Percentiles rank a stretch among this genome's conserved stretches.
Evolutionary conservation across 2,797 vertebrate species (phyloP).

Genomic region (Alauda arvensis): DNA sequence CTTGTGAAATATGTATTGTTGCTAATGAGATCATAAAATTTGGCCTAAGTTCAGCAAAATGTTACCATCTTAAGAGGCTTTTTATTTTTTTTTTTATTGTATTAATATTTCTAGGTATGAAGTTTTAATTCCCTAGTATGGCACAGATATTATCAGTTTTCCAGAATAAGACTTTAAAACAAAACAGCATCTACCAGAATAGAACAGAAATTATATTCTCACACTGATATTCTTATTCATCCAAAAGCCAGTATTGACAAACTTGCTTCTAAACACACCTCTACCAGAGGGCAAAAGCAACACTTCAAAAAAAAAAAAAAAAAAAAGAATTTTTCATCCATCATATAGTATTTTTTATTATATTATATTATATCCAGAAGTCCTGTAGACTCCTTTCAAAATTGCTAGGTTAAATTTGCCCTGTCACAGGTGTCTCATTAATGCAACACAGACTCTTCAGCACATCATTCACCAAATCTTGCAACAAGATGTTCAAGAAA

Average conservation of each 20-base stretch:
- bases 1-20: not conserved
- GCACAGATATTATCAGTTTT: not conserved
- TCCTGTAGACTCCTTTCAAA: not conserved
- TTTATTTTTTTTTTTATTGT: not conserved
- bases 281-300: not conserved
- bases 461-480: not conserved
- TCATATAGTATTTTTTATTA: not conserved
- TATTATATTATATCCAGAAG: not conserved
- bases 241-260: not conserved
- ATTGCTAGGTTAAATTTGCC: not conserved
- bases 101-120: not conserved
- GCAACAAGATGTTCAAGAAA: not conserved
- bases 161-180: not conserved
- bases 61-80: not conserved
- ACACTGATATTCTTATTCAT: not conserved
- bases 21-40: not conserved
- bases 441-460: not conserved
- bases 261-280: not conserved
- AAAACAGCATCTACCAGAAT: not conserved
- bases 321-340: not conserved
- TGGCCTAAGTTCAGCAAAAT: not conserved
- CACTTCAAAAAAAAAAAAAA: not conserved
- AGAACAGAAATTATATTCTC: not conserved
- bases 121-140: not conserved
- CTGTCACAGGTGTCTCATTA: not conserved